Evolutionary conservation across 2,113 vertebrate genomes (phyloP).

Genomic region (Myrmecobius fasciatus): DNA sequence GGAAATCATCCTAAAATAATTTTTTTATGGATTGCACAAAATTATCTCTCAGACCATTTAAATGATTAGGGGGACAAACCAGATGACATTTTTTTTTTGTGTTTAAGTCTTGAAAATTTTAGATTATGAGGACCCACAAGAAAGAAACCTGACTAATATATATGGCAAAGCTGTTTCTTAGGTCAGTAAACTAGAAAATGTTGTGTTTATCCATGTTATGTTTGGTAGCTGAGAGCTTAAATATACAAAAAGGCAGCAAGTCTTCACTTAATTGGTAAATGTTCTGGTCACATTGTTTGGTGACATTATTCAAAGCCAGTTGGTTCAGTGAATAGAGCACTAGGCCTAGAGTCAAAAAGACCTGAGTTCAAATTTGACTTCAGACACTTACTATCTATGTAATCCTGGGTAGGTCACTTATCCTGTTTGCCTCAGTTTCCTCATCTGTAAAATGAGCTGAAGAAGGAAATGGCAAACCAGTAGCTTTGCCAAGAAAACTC

Average conservation of each 20-base stretch:
- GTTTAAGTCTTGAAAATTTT: slow-evolving; percentile 14
- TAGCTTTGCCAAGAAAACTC: neutral
- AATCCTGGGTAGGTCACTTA: neutral
- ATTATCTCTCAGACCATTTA: slow-evolving; percentile 27
- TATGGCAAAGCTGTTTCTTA: neutral
- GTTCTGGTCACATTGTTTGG: neutral
- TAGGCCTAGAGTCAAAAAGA: neutral
- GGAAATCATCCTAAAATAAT: slow-evolving; percentile 14
- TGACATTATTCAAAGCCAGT: neutral
- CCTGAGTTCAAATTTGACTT: neutral
- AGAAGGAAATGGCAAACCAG: neutral
- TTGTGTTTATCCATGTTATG: neutral
- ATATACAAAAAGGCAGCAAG: neutral
- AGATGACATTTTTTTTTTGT: neutral
- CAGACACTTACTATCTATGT: neutral
- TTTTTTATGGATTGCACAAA: neutral
- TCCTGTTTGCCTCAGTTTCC: neutral
- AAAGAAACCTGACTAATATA: neutral
- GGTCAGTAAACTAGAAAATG: neutral
- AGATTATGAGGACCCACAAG: neutral
- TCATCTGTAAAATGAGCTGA: neutral
- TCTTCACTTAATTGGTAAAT: neutral
- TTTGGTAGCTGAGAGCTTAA: neutral
- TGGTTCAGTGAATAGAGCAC: neutral
- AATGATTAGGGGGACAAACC: slow-evolving; percentile 23